Evolutionary conservation across 2,797 vertebrate genomes (phyloP), one percentile per base, ranked within the genome.

Genomic region (Alcedo quadribrachys): DNA sequence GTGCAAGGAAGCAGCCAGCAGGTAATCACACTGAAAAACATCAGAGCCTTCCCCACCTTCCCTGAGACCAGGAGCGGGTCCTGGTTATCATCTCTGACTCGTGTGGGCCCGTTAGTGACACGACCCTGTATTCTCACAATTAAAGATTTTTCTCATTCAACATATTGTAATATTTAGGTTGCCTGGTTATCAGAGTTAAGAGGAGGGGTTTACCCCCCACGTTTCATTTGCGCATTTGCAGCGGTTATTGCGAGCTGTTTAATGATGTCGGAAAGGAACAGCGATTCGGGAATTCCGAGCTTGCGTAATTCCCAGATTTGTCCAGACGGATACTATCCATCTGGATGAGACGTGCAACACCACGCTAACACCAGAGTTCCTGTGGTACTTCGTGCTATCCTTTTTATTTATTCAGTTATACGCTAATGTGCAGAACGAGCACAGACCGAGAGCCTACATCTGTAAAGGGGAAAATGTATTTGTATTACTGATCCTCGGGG

Each of bases 321-420:
- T 71, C 87, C 54, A 80, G 86, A 79, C 85, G 77, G 85, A 90
- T 74, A 79, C 43, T 83, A 85, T 84, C 84, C 89, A 87, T 91
- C 92, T 91, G 94, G 69, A 73, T 76, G 70, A 89, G 76, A 69
- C 11, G 24, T 15, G 67, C 80, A 57, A 30, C 21, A 58, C 13
- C 32, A 57, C 62, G 57, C 28, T 60, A 46, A 78, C 84, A 81
- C 2, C 17, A 90, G 60, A 89, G 50, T 81, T 87, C 65, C 67
- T 77, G 79, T 69, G 55, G 87, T 94, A 90, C 63, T 90, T 81
- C 91, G 90, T 18, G 73, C 51, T 80, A 35, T 24, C 22, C 58
- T 74, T 81, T 67, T 79, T 79, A 20, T 62, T 75, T 78, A 87
- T 77, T 88, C n/a, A 81, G 85, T 87, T 89, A 71, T 85, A 78